Evolutionary conservation across 2,888 invertebrate species (phyloP).

Genomic region (Phortica okadai): DNA sequence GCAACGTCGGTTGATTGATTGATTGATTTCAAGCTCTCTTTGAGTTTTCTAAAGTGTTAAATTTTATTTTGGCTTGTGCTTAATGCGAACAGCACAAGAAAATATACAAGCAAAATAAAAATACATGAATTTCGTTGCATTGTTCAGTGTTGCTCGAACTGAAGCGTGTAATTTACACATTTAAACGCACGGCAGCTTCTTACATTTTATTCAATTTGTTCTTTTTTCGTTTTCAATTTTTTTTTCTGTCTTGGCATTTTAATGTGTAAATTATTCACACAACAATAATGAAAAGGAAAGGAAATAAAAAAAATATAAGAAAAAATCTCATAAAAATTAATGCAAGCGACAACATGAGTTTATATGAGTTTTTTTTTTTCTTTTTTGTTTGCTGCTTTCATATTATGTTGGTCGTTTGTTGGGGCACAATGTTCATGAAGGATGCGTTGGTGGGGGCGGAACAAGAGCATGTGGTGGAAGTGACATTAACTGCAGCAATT

Average conservation of each 20-base stretch:
- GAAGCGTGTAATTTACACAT: conserved; percentile 28
- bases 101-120: background rate
- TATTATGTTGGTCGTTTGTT: too few relatives aligned
- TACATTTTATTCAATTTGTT: background rate
- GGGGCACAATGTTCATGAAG: background rate
- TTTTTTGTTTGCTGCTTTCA: background rate
- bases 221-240: background rate
- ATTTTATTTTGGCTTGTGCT: background rate
- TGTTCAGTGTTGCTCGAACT: conserved; percentile 9
- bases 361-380: background rate
- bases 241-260: conserved; percentile 12
- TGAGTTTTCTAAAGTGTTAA: conserved; percentile 1
- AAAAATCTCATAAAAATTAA: conserved; percentile 23
- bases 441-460: background rate
- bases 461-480: background rate
- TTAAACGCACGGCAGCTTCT: conserved; percentile 2
- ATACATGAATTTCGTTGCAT: background rate
- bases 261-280: conserved; percentile 23
- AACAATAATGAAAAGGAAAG: conserved; percentile 19
- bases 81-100: background rate
- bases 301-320: background rate
- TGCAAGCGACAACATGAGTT: conserved; percentile 9
- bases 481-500: background rate
- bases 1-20: conserved; percentile 49
- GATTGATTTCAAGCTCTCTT: background rate